A percentile compares a stretch with the other conserved stretches of the same genome.
phyloP scores from a whole-genome alignment of 2,888 invertebrate genomes.

The Loripinus fragilis region DNA sequence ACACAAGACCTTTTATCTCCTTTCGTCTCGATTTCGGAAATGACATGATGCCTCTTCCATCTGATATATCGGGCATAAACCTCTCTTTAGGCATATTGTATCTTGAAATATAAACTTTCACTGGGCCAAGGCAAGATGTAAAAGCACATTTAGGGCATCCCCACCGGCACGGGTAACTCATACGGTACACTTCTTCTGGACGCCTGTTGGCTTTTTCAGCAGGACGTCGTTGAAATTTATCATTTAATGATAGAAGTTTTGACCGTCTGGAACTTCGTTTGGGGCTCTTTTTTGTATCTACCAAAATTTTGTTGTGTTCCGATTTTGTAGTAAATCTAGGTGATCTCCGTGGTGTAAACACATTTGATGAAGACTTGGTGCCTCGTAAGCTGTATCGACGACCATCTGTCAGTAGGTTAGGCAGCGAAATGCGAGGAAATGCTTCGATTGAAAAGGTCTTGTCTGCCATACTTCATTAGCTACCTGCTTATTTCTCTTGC shows the following conservation, averaged over 20 bases:
- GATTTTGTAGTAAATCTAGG: too few relatives aligned
- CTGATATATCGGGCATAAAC: constrained; percentile 42
- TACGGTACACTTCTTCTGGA: constrained; percentile 33
- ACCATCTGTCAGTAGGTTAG: too few relatives aligned
- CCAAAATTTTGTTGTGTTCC: too few relatives aligned
- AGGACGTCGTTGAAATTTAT: neutral
- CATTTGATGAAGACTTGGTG: too few relatives aligned
- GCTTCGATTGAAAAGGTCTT: too few relatives aligned
- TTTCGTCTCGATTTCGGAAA: constrained; percentile 42
- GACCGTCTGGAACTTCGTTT: neutral
- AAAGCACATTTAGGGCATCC: constrained; percentile 58
- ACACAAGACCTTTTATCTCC: constrained; percentile 56
- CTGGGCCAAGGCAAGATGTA: constrained; percentile 51
- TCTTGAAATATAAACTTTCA: constrained; percentile 50
- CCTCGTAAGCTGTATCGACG: too few relatives aligned
- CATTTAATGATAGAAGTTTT: neutral
- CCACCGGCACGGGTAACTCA: constrained; percentile 49
- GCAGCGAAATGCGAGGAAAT: too few relatives aligned
- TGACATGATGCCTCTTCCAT: constrained; percentile 40
- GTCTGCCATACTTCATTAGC: too few relatives aligned
- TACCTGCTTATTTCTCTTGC: too few relatives aligned
- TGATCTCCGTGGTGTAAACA: too few relatives aligned
- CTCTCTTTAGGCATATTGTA: constrained; percentile 36
- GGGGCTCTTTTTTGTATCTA: neutral
- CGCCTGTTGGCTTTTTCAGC: neutral